These are phyloP conservation scores for Solenodon paradoxus DNA, from an alignment of 2,113 vertebrate species.

Conservation along the genomic window DNA sequence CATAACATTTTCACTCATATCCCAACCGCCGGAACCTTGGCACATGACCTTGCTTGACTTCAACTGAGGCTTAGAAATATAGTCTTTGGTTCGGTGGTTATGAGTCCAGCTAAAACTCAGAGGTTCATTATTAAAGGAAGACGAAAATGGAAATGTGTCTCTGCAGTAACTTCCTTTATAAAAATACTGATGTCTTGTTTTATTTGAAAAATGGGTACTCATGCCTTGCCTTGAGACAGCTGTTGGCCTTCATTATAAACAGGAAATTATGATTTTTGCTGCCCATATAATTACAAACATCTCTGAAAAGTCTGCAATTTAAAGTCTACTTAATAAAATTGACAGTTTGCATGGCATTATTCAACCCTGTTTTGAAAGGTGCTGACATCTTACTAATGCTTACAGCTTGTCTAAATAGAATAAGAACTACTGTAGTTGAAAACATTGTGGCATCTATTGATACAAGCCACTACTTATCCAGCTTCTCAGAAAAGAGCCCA, in stretches of 20 bases:
- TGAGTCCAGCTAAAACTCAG: not conserved
- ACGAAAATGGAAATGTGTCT: not conserved
- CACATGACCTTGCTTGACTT: not conserved
- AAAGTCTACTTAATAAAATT: constrained; percentile 52
- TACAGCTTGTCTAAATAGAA: constrained; percentile 12
- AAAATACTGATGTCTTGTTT: constrained; percentile 18
- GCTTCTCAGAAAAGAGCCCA: constrained; percentile 22
- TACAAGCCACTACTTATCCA: not conserved
- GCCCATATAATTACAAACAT: constrained; percentile 27
- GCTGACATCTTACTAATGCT: constrained; percentile 26
- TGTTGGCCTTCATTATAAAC: constrained; percentile 21
- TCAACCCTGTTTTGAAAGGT: constrained; percentile 43
- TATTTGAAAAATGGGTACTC: constrained; percentile 34
- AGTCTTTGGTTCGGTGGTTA: not conserved
- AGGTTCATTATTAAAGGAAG: not conserved
- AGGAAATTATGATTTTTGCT: constrained; percentile 25
- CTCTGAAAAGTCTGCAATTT: constrained; percentile 40
- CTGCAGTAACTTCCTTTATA: not conserved
- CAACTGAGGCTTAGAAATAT: not conserved
- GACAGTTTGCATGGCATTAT: constrained; percentile 15
- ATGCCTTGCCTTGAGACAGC: not conserved
- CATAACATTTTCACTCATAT: not conserved
- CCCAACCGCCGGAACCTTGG: not conserved
- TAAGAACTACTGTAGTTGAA: constrained; percentile 17
- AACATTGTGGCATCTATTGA: not conserved